phyloP scores from a whole-genome alignment of 2,113 vertebrate species.

The Pedionomus torquatus region DNA sequence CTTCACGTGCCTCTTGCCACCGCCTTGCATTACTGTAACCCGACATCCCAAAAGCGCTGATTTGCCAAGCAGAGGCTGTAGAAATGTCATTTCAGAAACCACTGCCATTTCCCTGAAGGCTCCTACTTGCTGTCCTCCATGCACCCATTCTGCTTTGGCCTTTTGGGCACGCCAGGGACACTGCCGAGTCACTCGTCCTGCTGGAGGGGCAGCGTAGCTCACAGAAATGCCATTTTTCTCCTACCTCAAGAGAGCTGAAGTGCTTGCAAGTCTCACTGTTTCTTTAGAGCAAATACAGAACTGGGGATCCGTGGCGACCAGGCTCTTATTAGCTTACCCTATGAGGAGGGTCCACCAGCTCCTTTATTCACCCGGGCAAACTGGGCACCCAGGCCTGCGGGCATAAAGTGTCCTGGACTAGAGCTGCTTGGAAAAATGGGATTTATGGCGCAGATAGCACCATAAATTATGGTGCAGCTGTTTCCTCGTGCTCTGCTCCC shows the following conservation, averaged over 20 bases:
- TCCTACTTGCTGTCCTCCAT: not conserved
- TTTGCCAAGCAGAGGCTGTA: not conserved
- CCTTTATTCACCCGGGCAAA: not conserved
- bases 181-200: accelerated
- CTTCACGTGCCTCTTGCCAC: not conserved
- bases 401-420: not conserved
- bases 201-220: not conserved
- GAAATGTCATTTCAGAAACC: not conserved
- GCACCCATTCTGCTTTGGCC: not conserved
- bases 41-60: constrained; percentile 9
- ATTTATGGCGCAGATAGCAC: not conserved
- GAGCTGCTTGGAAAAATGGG: not conserved
- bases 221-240: constrained; percentile 22
- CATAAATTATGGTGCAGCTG: too few species aligned
- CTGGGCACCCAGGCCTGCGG: not conserved
- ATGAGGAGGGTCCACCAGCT: not conserved
- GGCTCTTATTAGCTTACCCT: not conserved
- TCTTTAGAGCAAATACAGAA: not conserved
- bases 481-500: not conserved
- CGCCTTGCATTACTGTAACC: not conserved
- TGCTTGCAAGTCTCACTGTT: not conserved
- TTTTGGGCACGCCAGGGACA: not conserved
- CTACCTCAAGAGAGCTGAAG: constrained; percentile 64
- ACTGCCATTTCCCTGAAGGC: not conserved
- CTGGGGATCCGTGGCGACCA: not conserved